These are phyloP conservation scores for Chaetorhynchus papuensis DNA, from an alignment of 2,113 vertebrate species.

Conservation along the genomic window DNA sequence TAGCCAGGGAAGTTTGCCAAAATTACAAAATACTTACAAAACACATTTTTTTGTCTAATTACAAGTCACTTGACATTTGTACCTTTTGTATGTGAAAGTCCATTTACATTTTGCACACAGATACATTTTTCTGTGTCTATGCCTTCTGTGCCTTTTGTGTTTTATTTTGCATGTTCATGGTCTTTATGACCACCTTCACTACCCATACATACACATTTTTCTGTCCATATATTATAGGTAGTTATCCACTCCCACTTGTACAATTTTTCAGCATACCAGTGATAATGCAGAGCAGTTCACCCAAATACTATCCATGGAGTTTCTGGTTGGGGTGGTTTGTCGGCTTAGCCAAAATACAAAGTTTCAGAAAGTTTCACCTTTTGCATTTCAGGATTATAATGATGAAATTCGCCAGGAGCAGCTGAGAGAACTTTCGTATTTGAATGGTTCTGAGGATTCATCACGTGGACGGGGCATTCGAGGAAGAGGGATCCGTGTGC, in stretches of 20 bases:
- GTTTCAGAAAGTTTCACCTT: neutral
- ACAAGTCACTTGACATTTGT: neutral
- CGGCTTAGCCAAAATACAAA: neutral
- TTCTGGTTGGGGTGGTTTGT: neutral
- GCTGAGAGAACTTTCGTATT: constrained; percentile 90
- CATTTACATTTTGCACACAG: neutral
- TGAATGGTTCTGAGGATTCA: constrained; percentile 94
- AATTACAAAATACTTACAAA: neutral
- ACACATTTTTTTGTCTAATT: neutral
- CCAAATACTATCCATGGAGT: neutral
- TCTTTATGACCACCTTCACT: neutral
- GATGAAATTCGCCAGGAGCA: constrained; percentile 99
- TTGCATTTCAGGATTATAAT: constrained; percentile 89
- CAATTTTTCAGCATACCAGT: neutral
- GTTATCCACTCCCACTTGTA: neutral
- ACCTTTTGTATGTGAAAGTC: neutral
- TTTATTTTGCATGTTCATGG: neutral
- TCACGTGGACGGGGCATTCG: constrained; percentile 81
- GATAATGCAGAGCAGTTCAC: neutral
- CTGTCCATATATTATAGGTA: neutral
- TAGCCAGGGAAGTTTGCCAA: neutral
- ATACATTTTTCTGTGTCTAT: neutral
- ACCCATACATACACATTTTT: neutral
- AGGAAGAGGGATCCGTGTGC: constrained; percentile 81
- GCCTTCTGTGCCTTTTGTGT: neutral